Percentiles rank a stretch among this genome's conserved stretches.
phyloP scores from a whole-genome alignment of 2,113 vertebrate species.

The Agapornis roseicollis region DNA sequence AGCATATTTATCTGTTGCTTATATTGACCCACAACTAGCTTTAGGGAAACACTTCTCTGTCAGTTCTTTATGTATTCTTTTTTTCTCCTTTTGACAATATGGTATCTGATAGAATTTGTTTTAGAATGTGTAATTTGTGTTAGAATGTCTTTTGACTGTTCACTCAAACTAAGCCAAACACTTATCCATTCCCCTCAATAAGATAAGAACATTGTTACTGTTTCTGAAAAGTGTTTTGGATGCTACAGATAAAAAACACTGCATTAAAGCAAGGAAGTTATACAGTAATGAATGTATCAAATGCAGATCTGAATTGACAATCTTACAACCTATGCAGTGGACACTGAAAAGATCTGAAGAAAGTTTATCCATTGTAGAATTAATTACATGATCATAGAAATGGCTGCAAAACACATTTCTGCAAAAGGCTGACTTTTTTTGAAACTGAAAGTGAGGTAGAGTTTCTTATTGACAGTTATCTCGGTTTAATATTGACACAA shows the following conservation, averaged over 20 bases:
- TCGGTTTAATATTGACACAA: constrained; percentile 58
- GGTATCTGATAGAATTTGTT: not conserved
- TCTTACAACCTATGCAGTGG: not conserved
- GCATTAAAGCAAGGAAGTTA: not conserved
- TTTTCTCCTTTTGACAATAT: not conserved
- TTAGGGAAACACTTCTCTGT: not conserved
- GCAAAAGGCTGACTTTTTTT: not conserved
- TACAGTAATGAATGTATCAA: not conserved
- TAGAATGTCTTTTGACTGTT: not conserved
- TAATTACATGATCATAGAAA: not conserved
- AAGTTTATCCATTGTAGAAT: not conserved
- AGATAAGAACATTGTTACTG: not conserved
- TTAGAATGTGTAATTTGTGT: not conserved
- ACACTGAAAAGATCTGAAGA: not conserved
- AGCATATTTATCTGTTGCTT: not conserved
- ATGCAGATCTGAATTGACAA: not conserved
- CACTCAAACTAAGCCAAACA: not conserved
- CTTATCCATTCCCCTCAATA: not conserved
- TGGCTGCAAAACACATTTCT: not conserved
- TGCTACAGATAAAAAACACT: not conserved
- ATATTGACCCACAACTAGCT: not conserved
- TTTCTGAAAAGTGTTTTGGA: not conserved
- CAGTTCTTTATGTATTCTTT: not conserved
- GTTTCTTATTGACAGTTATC: not conserved
- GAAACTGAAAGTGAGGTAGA: not conserved